phyloP scores from a whole-genome alignment of 2,113 vertebrate genomes.

The Neodon shergylaensis region DNA sequence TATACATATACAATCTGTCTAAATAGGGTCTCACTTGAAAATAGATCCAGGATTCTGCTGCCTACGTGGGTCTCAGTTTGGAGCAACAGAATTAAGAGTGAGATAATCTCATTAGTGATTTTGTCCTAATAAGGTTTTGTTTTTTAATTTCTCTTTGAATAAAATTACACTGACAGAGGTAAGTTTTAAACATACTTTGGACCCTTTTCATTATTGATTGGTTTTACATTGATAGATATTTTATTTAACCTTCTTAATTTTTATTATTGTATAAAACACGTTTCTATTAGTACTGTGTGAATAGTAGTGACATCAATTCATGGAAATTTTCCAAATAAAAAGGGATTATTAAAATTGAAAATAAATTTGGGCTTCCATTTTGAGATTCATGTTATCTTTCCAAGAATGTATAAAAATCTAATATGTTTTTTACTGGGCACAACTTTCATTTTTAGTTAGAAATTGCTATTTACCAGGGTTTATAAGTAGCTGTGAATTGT shows the following conservation, averaged over 20 bases:
- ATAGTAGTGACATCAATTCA: not conserved
- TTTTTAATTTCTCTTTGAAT: not conserved
- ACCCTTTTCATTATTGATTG: not conserved
- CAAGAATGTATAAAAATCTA: not conserved
- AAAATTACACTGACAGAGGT: not conserved
- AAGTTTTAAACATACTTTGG: not conserved
- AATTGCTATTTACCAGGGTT: not conserved
- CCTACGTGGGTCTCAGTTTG: not conserved
- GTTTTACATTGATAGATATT: not conserved
- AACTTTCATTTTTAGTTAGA: not conserved
- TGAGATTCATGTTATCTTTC: not conserved
- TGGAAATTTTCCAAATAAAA: not conserved
- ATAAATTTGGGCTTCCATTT: not conserved
- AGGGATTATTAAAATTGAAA: not conserved
- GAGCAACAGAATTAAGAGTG: not conserved
- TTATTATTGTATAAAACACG: not conserved
- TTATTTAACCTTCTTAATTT: not conserved
- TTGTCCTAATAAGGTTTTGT: not conserved
- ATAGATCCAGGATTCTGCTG: not conserved
- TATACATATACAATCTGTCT: not conserved
- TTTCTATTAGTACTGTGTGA: not conserved
- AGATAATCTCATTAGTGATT: not conserved
- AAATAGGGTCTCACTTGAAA: fast-evolving
- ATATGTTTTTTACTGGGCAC: not conserved
- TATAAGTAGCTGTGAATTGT: not conserved